These are phyloP conservation scores for Drosophila mimetica DNA, from an alignment of 2,888 invertebrate species.

Conservation along the genomic window DNA sequence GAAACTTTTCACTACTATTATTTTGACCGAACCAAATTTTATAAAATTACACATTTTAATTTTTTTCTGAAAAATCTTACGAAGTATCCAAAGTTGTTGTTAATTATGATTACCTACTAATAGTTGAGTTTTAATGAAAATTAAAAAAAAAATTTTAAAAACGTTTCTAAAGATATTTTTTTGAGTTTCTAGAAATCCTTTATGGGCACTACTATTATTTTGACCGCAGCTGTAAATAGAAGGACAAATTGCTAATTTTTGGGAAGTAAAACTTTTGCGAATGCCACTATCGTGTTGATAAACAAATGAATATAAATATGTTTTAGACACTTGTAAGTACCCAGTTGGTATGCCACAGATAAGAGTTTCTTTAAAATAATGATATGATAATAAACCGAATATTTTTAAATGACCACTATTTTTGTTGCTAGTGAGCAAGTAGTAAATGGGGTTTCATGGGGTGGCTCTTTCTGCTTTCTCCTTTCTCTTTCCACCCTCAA, in stretches of 20 bases:
- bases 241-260: conserved; percentile 4
- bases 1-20: no score
- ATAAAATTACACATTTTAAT: no score
- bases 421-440: background rate
- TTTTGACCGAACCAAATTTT: no score
- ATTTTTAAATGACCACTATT: background rate
- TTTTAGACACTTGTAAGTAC: background rate
- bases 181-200: no score
- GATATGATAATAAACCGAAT: conserved; percentile 1
- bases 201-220: no score
- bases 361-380: background rate
- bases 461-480: background rate
- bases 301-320: background rate
- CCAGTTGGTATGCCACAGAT: conserved; percentile 6
- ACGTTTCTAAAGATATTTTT: no score
- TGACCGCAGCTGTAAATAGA: no score
- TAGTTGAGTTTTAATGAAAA: no score
- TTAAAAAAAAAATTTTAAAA: no score
- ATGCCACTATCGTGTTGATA: background rate
- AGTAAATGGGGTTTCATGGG: background rate
- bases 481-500: conserved; percentile 12
- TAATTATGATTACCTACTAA: no score
- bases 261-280: background rate
- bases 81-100: no score
- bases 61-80: no score